phyloP scores from a whole-genome alignment of 2,888 invertebrate species.

The Crioceris asparagi region DNA sequence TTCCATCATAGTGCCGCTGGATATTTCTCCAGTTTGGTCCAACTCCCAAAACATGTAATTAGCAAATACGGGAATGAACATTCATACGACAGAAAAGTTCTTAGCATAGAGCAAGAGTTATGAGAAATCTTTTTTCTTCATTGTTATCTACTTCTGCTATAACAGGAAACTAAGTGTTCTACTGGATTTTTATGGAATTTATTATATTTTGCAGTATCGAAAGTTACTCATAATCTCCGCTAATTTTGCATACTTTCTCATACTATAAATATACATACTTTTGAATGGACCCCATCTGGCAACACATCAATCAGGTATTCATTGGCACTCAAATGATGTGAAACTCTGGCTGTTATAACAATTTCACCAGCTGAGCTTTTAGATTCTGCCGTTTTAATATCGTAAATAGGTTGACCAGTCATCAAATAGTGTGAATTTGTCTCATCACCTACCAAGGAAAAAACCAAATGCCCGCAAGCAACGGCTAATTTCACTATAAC shows the following conservation, averaged over 20 bases:
- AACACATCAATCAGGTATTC: slow-evolving; percentile 48
- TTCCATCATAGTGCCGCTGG: slow-evolving; percentile 22
- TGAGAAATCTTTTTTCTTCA: too few species aligned
- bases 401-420: slow-evolving; percentile 52
- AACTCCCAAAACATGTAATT: slow-evolving; percentile 27
- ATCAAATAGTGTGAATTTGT: slow-evolving; percentile 47
- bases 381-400: slow-evolving; percentile 44
- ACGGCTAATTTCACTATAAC: slow-evolving; percentile 49
- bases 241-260: too few species aligned
- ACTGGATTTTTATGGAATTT: too few species aligned
- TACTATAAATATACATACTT: too few species aligned
- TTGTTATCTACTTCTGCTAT: too few species aligned
- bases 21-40: slow-evolving; percentile 32
- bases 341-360: slow-evolving; percentile 47
- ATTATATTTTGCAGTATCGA: too few species aligned
- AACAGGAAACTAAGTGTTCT: too few species aligned
- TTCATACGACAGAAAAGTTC: too few species aligned
- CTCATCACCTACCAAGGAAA: slow-evolving; percentile 46
- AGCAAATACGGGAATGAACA: background rate
- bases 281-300: slow-evolving; percentile 44
- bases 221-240: too few species aligned
- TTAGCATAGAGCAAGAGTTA: too few species aligned
- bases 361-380: slow-evolving; percentile 49
- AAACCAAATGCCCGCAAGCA: slow-evolving; percentile 47
- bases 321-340: slow-evolving; percentile 48